phyloP scores from a whole-genome alignment of 53 echinoderm and acorn worm genomes.

The Patiria pectinifera region DNA sequence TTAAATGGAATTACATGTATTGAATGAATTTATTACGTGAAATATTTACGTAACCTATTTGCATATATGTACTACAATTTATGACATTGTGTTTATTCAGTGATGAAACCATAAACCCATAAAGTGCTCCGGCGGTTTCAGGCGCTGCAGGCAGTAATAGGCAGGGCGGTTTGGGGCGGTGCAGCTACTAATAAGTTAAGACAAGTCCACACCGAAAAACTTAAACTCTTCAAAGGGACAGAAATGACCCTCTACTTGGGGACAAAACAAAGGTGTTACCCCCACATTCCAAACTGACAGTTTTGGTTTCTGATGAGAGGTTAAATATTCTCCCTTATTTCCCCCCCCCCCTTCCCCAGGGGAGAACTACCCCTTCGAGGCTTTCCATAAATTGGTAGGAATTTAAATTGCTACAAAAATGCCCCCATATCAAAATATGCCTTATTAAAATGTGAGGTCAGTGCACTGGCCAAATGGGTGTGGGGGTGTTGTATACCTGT shows the following conservation, averaged over 20 bases:
- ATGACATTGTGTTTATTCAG: too few species aligned
- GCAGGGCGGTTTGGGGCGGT: too few species aligned
- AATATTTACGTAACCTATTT: too few species aligned
- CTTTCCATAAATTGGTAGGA: conserved; percentile 21
- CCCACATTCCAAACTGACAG: conserved; percentile 33
- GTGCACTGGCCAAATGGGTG: background rate
- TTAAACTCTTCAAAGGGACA: background rate
- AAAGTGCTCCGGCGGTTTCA: too few species aligned
- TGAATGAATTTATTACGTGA: too few species aligned
- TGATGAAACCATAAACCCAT: too few species aligned
- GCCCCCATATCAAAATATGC: conserved; percentile 26
- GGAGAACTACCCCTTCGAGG: background rate
- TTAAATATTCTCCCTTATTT: conserved; percentile 15
- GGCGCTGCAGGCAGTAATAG: too few species aligned
- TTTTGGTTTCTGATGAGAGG: background rate
- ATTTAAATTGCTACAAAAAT: conserved; percentile 39
- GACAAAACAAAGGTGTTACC: background rate
- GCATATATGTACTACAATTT: too few species aligned
- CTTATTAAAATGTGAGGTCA: conserved; percentile 17
- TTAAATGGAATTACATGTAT: too few species aligned
- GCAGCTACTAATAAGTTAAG: too few species aligned
- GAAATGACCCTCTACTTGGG: background rate
- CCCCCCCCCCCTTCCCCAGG: background rate
- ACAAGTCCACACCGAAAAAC: too few species aligned
- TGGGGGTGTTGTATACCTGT: background rate